Base-by-base conservation (phyloP, 2,888 invertebrate species). In the Hyalella azteca region DNA sequence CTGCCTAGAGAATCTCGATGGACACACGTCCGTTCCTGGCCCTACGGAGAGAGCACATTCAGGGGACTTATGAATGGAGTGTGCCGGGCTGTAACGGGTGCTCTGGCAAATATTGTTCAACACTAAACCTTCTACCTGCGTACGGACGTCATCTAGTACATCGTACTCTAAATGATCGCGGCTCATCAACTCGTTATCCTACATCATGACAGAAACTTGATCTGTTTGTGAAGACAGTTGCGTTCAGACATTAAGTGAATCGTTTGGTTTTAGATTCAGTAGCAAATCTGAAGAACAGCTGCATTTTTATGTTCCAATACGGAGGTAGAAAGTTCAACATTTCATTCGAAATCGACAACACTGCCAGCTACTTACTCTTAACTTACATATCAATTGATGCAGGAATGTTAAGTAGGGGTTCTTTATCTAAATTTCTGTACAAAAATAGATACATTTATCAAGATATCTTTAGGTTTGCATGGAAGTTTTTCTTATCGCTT, bases 401-500 rank as follows among this genome's bases (percentile, higher is more conserved):
- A 77, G 79, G 79, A 76, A 80, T 81, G 73, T 73, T 73, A 79
- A 73, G 45, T 79, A 81, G 40, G 79, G 81, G 78, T 60, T 60
- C 79, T 81, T 81, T 82, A 82, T 81, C 81, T 82, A 82, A 81
- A 82, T 82, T 81, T 82, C 79, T 81, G 81, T 82, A 82, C 79
- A 82, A 81, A 82, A 81, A 82, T 82, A 82, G 81, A 82, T 79
- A 79, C 79, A 79, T 79, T 81, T 80, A 80, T 81, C 79, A 79
- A 81, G 79, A 82, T 81, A 81, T 82, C 79, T 81, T 81, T 83
- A 83, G 79, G 82, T 82, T 82, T 82, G 82, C 82, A 82, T 82
- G 82, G 82, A 82, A 82, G 82, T 82, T 79, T 78, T 59, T 66
- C 73, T 79, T 75, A 66, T 78, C 79, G 39, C 77, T 82, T 79